phyloP scores from a whole-genome alignment of 2,113 vertebrate genomes.

The Numenius arquata region DNA sequence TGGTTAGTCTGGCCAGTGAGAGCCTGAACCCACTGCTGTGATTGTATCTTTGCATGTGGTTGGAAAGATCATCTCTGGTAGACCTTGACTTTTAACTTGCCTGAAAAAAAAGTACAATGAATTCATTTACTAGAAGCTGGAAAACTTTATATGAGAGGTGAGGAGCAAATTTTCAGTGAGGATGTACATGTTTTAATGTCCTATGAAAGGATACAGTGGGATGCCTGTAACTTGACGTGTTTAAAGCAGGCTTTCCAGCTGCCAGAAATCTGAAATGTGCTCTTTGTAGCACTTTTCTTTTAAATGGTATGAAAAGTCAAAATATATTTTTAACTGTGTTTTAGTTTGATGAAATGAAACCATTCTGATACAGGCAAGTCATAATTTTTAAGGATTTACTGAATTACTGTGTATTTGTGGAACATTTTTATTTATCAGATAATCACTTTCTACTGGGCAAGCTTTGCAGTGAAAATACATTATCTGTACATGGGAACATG shows the following conservation, averaged over 20 bases:
- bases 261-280: not conserved
- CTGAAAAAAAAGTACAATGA: not conserved
- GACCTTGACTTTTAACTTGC: not conserved
- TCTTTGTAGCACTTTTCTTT: not conserved
- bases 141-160: not conserved
- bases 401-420: not conserved
- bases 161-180: not conserved
- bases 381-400: not conserved
- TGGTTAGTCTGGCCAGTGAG: not conserved
- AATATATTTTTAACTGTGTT: not conserved
- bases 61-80: not conserved
- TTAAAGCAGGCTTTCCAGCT: not conserved
- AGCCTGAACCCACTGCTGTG: accelerated
- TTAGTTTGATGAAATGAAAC: not conserved
- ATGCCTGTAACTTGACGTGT: not conserved
- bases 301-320: not conserved
- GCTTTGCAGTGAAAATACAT: not conserved
- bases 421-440: not conserved
- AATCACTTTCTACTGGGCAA: not conserved
- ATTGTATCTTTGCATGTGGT: not conserved
- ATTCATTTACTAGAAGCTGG: not conserved
- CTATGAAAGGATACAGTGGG: not conserved
- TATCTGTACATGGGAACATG: not conserved
- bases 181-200: not conserved
- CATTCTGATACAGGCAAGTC: not conserved